Evolutionary conservation across 2,797 vertebrate genomes (phyloP), one percentile per base, ranked within the genome.

Genomic region (Sebastiscus tertius): DNA sequence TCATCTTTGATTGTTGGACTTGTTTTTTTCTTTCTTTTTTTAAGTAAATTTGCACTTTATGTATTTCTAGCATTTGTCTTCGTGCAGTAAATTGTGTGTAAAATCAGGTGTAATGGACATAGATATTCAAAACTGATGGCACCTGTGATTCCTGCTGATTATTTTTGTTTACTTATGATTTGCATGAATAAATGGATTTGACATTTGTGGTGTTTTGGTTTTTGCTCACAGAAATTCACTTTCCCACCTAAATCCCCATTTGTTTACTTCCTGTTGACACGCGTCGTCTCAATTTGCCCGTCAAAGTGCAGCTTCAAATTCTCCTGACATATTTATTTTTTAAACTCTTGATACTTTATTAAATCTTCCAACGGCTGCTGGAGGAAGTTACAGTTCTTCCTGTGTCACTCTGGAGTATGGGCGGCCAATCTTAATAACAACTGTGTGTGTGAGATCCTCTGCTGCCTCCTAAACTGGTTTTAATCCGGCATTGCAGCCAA

Each of bases 181-280:
- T 89, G 94, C 94, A 96, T 95, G 91, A 95, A 95, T 96, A 96
- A 95, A 95, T 86, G 55, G 75, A 91, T 90, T 90, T 93, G 78
- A 90, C 90, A 90, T 90, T 91, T 90, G 58, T 39, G 58, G 29
- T 24, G 69, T 71, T 84, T 14, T 88, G 78, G 0, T 52, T 42
- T 74, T 29, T 46, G 7, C 60, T 72, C 72, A 52, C 8, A 71
- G 2, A 52, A 18, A 20, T 69, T 36, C 11, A 7, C 61, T 65
- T 31, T 77, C 18, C 12, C 56, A 24, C 14, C 12, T 58, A 34
- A 73, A 72, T 61, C 69, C 52, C 56, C 34, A 49, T 72, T 83
- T 82, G 73, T 79, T 66, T 24, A n/a, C 63, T 71, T 66, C 73
- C 67, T 64, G 24, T 66, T 75, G 76, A 34, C 64, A 66, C 46